Conservation (phyloP, 2,797 vertebrate genomes). For the Enteromius argenteus region DNA sequence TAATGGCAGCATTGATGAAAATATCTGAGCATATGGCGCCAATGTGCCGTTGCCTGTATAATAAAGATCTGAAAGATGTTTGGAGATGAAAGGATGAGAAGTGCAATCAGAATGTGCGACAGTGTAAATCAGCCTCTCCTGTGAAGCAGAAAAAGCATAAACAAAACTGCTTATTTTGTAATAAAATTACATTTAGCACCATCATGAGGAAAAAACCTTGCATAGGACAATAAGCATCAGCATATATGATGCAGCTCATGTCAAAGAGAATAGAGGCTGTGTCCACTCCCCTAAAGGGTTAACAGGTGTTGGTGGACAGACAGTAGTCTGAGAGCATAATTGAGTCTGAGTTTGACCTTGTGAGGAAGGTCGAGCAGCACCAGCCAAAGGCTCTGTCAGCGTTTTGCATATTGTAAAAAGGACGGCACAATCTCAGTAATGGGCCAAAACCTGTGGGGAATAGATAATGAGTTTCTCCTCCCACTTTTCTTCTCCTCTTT, state of each 20-base stretch:
- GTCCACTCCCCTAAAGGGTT: conserved; percentile 70
- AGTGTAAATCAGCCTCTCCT: conserved; percentile 20
- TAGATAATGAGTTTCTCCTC: conserved; percentile 61
- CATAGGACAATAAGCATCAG: not conserved
- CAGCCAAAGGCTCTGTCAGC: conserved; percentile 86
- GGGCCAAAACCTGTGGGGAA: conserved; percentile 67
- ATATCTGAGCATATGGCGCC: conserved; percentile 50
- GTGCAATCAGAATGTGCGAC: not conserved
- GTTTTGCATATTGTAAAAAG: conserved; percentile 84
- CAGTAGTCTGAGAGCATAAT: conserved; percentile 84
- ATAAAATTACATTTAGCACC: not conserved
- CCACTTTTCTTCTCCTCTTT: conserved; percentile 49
- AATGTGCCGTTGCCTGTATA: conserved; percentile 30
- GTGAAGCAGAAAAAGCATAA: not conserved
- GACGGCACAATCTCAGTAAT: conserved; percentile 76
- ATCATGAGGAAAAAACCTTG: conserved; percentile 36
- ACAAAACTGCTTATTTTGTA: not conserved
- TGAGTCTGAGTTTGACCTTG: conserved; percentile 85
- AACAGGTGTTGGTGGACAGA: conserved; percentile 86
- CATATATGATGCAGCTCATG: conserved; percentile 36
- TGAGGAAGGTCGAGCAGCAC: conserved; percentile 84
- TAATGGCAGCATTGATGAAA: conserved; percentile 36
- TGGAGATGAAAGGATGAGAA: conserved; percentile 46
- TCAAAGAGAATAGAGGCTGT: conserved; percentile 11
- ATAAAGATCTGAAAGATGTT: conserved; percentile 47